These are phyloP conservation scores for Aselliscus stoliczkanus DNA, from an alignment of 2,797 vertebrate species.

Conservation along the genomic window DNA sequence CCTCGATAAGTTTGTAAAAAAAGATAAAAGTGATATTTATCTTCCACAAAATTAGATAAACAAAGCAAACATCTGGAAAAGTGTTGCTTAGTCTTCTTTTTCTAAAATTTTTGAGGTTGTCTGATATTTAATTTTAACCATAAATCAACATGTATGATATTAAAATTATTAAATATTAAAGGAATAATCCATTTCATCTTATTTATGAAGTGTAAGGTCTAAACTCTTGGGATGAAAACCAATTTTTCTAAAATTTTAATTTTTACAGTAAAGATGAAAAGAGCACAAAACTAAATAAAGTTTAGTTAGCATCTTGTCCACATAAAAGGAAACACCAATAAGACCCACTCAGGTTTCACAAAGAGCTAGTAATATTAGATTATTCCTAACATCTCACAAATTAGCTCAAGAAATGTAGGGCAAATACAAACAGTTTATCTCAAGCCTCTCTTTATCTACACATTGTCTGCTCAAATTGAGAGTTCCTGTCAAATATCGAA, in stretches of 20 bases:
- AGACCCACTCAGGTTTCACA: not conserved
- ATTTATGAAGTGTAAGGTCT: not conserved
- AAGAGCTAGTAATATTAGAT: not conserved
- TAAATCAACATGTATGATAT: not conserved
- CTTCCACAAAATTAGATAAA: not conserved
- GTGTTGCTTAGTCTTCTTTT: not conserved
- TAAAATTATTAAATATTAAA: not conserved
- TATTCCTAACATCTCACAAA: not conserved
- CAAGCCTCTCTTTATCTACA: not conserved
- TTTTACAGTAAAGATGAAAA: not conserved
- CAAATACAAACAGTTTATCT: not conserved
- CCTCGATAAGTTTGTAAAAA: too few species aligned
- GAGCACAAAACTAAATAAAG: not conserved
- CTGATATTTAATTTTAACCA: not conserved
- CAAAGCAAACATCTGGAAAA: not conserved
- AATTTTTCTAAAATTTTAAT: not conserved
- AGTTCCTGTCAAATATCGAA: not conserved
- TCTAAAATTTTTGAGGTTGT: not conserved
- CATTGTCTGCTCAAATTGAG: not conserved
- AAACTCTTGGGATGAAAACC: not conserved
- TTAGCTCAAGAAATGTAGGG: not conserved
- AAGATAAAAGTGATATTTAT: not conserved
- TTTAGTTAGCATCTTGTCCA: not conserved
- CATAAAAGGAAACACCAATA: not conserved
- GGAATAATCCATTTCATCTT: not conserved